Percentiles rank a stretch among this genome's conserved stretches.
phyloP scores from a whole-genome alignment of 2,888 invertebrate species.

The Chloroclystis v-ata region DNA sequence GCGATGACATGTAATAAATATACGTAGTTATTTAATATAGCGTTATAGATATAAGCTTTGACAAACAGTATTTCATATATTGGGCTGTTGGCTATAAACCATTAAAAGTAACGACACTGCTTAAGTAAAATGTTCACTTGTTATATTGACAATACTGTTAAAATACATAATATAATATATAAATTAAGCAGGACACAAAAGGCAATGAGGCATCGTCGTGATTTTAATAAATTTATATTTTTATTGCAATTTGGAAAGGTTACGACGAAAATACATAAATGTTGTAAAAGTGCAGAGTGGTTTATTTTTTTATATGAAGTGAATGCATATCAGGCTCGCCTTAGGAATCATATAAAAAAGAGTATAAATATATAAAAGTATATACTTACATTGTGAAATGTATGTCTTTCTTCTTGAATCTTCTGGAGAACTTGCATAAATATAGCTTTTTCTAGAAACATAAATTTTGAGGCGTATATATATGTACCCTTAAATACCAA shows the following conservation, averaged over 20 bases:
- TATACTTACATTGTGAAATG: slow-evolving; percentile 17
- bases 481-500: no score
- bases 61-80: slow-evolving; percentile 23
- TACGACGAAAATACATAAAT: slow-evolving; percentile 9
- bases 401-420: slow-evolving; percentile 17
- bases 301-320: slow-evolving; percentile 72
- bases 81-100: slow-evolving; percentile 22
- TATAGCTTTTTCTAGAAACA: slow-evolving; percentile 17
- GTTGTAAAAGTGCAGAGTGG: slow-evolving; percentile 61
- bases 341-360: slow-evolving; percentile 46
- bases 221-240: slow-evolving; percentile 20
- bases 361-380: slow-evolving; percentile 29
- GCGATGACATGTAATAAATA: slow-evolving; percentile 39
- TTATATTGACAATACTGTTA: slow-evolving; percentile 57
- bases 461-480: no score
- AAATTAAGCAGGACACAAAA: slow-evolving; percentile 13
- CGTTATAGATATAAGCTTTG: slow-evolving; percentile 25
- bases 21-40: slow-evolving; percentile 21
- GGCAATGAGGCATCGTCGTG: slow-evolving; percentile 31
- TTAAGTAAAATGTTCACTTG: slow-evolving; percentile 40
- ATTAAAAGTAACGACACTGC: slow-evolving; percentile 34
- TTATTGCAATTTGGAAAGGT: slow-evolving; percentile 4
- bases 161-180: slow-evolving; percentile 31
- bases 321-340: slow-evolving; percentile 73
- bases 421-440: slow-evolving; percentile 21